Conservation (phyloP, 1,140 invertebrate species). For the Trichoplusia ni region DNA sequence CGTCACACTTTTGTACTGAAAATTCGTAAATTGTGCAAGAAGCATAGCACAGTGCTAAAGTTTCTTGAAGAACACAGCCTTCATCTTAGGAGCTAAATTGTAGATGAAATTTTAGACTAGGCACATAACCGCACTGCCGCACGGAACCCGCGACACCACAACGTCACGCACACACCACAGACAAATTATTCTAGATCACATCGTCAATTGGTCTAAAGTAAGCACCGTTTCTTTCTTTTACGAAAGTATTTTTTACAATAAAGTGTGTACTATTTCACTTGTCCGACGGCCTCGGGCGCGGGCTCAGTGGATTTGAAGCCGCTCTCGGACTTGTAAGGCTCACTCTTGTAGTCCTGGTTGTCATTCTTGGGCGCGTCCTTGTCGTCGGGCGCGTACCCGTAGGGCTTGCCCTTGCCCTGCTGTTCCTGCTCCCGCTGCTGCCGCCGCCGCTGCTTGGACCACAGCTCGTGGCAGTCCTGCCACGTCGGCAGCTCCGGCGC, state of each 20-base stretch:
- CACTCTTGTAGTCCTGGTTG: constrained; percentile 54
- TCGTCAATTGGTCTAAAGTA: constrained; percentile 27
- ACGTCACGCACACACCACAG: constrained; percentile 12
- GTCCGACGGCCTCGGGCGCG: constrained; percentile 57
- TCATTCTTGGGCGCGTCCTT: constrained; percentile 44
- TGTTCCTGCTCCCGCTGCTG: constrained; percentile 91
- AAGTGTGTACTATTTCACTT: constrained; percentile 67
- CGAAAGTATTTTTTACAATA: constrained; percentile 9
- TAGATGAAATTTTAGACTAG: constrained; percentile 24
- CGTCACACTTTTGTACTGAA: constrained; percentile 21
- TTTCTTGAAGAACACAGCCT: constrained; percentile 27
- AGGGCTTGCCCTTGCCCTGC: constrained; percentile 65
- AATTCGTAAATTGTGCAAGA: constrained; percentile 27
- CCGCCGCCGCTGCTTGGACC: constrained; percentile 95
- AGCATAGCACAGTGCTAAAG: constrained; percentile 20
- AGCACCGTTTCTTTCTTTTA: constrained; percentile 29
- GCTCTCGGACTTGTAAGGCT: constrained; percentile 51
- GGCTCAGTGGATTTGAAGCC: constrained; percentile 58
- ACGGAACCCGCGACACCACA: constrained; percentile 26
- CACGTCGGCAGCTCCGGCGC: constrained; percentile 93
- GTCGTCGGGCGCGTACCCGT: constrained; percentile 45
- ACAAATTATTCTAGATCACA: constrained; percentile 46
- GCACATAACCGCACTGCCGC: constrained; percentile 15
- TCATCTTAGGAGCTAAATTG: constrained; percentile 12
- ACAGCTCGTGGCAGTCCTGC: constrained; percentile 99